Evolutionary conservation across 2,888 invertebrate genomes (phyloP), one percentile per base, ranked within the genome.

Genomic region (Zonitis immaculata): DNA sequence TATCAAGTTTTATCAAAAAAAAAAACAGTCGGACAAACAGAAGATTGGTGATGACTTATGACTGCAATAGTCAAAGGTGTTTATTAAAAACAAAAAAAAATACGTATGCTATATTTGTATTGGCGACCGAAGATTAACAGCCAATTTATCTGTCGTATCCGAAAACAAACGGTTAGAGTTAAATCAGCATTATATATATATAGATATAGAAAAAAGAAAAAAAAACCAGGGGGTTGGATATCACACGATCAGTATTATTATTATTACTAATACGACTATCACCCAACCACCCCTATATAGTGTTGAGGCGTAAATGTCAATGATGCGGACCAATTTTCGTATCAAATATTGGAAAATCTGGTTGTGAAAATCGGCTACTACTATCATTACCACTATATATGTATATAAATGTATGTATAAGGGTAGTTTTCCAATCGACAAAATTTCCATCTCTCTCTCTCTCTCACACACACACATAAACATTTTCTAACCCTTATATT

Each of bases 61-160:
- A n/a, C n/a, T n/a, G n/a, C n/a, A n/a, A n/a, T n/a, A n/a, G 30
- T 12, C 3, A 30, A 30, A 30, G 27, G 27, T 27, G 9, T 30
- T 12, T 30, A 1, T 12, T 12, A 9, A 35, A 18, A 35, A 35
- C 18, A 35, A 35, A 25, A 35, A 35, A 16, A 8, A 35, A 35
- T 35, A 18, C 9, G 18, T 1, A 14, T 18, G 9, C 8, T 35
- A 3, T 9, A 35, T 9, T 7, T 35, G 35, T 35, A 32, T 32
- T 32, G 12, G 44, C 14, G 22, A 14, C 22, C 47, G 35, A 48
- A 48, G 48, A 48, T 48, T 26, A 42, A 48, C 42, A 48, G 48
- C 48, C 48, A 48, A 48, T 48, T 48, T 48, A 48, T 48, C 48
- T 39, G 42, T 32, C 48, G 48, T 27, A 48, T 48, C 48, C 48